Percentiles rank a stretch among this genome's conserved stretches.
Evolutionary conservation across 2,113 vertebrate species (phyloP).

Genomic region (Xiphophorus hellerii): DNA sequence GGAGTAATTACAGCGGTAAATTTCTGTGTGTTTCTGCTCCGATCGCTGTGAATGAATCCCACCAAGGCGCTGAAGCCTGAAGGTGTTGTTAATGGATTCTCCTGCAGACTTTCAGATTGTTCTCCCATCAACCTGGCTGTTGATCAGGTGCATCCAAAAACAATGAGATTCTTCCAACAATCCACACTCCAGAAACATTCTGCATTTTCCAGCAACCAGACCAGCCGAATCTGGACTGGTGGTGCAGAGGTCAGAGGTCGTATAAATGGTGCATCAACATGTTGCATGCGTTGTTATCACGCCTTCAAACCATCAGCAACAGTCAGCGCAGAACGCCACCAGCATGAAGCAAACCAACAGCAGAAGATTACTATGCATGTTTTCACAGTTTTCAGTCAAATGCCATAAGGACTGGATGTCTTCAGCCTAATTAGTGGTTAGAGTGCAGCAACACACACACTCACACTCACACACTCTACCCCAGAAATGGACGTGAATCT

Average conservation of each 20-base stretch:
- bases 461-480: conserved; percentile 6
- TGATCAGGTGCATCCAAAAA: no score
- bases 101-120: not conserved
- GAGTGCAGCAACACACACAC: conserved; percentile 30
- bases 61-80: not conserved
- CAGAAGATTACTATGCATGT: conserved; percentile 40
- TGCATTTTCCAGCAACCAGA: not conserved
- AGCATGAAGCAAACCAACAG: conserved; percentile 31
- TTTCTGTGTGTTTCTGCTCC: not conserved
- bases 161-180: not conserved
- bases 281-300: conserved; percentile 6
- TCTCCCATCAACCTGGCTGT: no score
- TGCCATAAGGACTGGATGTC: conserved; percentile 59
- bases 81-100: not conserved
- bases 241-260: not conserved
- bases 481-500: conserved; percentile 47
- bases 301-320: conserved; percentile 8
- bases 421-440: conserved; percentile 54
- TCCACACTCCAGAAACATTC: not conserved
- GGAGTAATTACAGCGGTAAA: not conserved
- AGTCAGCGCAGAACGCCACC: conserved; percentile 12
- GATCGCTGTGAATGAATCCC: not conserved
- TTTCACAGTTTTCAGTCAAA: conserved; percentile 50
- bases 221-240: not conserved
- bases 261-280: conserved; percentile 10